phyloP scores from a whole-genome alignment of 2,888 invertebrate species.

The Diadromus collaris region DNA sequence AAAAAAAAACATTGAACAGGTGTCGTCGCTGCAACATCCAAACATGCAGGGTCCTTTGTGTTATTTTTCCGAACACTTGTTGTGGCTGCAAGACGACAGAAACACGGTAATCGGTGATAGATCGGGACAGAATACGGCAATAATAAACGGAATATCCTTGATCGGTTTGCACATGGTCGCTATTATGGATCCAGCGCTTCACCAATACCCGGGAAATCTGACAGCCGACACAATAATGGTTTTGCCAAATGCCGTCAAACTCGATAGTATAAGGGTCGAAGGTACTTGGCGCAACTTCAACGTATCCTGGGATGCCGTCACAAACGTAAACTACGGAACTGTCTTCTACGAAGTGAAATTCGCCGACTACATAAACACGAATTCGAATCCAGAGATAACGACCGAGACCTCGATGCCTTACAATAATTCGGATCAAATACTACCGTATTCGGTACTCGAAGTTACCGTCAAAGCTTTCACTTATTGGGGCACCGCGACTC shows the following conservation, averaged over 20 bases:
- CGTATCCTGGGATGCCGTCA: constrained; percentile 90
- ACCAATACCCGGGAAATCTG: constrained; percentile 83
- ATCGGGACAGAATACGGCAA: constrained; percentile 87
- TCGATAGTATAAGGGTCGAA: constrained; percentile 85
- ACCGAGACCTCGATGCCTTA: constrained; percentile 74
- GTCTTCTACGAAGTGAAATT: constrained; percentile 92
- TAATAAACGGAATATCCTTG: constrained; percentile 84
- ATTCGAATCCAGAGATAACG: constrained; percentile 80
- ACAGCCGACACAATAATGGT: constrained; percentile 82
- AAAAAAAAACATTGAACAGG: constrained; percentile 63
- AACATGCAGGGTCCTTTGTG: constrained; percentile 87
- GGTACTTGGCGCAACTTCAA: constrained; percentile 92
- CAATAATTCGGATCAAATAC: constrained; percentile 80
- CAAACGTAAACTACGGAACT: constrained; percentile 88
- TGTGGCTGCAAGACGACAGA: constrained; percentile 90
- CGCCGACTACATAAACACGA: constrained; percentile 83
- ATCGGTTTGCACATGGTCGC: constrained; percentile 86
- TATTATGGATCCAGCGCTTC: constrained; percentile 87
- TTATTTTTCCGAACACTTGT: constrained; percentile 90
- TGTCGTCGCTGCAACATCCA: constrained; percentile 81
- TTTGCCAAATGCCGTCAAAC: constrained; percentile 87
- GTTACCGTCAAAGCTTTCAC: constrained; percentile 91
- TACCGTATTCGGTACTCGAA: constrained; percentile 87
- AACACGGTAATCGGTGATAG: constrained; percentile 90
- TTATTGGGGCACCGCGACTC: constrained; percentile 90